Percentiles rank a stretch among this genome's conserved stretches.
Evolutionary conservation across 2,797 vertebrate genomes (phyloP).

Genomic region (Catharus ustulatus): DNA sequence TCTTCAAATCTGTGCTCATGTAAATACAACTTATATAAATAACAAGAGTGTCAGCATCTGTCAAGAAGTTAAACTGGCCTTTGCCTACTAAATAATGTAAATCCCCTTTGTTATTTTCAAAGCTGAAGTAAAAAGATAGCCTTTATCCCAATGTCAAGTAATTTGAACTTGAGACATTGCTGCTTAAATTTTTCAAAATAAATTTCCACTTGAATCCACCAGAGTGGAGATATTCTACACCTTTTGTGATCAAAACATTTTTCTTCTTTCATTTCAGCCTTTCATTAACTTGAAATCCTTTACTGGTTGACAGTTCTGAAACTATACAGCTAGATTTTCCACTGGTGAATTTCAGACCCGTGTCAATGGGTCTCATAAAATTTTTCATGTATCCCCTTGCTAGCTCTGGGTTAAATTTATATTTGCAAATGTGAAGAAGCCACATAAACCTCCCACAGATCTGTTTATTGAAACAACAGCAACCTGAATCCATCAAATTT

Average conservation of each 20-base stretch:
- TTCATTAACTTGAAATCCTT: not conserved
- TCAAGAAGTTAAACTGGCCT: not conserved
- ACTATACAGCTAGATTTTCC: not conserved
- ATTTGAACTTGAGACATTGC: not conserved
- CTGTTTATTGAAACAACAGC: constrained; percentile 19
- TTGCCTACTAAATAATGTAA: not conserved
- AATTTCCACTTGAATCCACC: not conserved
- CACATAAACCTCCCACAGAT: not conserved
- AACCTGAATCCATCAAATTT: not conserved
- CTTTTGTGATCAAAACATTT: not conserved
- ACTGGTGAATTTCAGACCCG: not conserved
- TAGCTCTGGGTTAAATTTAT: constrained; percentile 19
- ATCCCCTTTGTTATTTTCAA: not conserved
- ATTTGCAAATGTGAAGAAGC: constrained; percentile 16
- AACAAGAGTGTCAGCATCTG: not conserved
- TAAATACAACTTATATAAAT: not conserved
- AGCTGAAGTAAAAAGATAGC: not conserved
- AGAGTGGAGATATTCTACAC: not conserved
- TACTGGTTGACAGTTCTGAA: not conserved
- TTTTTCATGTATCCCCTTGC: not conserved
- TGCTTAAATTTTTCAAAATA: not conserved
- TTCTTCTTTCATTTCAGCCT: not conserved
- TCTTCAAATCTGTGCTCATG: not conserved
- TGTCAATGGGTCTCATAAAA: not conserved
- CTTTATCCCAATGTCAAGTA: not conserved